A percentile compares a stretch with the other conserved stretches of the same genome.
phyloP scores from a whole-genome alignment of 2,113 vertebrate species.

The Hydropotes inermis region DNA sequence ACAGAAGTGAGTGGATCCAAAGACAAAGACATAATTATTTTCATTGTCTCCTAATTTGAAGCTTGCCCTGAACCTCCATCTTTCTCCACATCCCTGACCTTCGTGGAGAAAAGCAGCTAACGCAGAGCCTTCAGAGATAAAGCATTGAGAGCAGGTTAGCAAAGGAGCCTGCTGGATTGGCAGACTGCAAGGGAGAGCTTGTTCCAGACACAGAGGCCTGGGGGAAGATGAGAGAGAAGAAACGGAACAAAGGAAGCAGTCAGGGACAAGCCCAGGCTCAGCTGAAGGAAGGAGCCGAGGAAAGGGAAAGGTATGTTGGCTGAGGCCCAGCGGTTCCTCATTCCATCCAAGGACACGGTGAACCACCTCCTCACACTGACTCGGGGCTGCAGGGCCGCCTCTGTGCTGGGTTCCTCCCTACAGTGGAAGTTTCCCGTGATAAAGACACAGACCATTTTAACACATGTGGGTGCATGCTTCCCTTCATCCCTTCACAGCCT shows the following conservation, averaged over 20 bases:
- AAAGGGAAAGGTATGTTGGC: background rate
- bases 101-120: background rate
- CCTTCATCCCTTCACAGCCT: background rate
- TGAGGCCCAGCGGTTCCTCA: background rate
- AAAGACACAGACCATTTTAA: background rate
- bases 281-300: background rate
- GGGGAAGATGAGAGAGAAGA: constrained; percentile 9
- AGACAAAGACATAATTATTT: background rate
- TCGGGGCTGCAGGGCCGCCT: background rate
- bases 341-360: background rate
- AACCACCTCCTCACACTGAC: background rate
- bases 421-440: background rate
- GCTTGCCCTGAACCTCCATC: background rate
- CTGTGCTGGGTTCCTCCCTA: background rate
- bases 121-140: background rate
- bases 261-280: background rate
- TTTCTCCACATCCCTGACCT: background rate
- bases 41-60: background rate
- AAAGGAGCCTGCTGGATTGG: background rate
- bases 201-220: background rate
- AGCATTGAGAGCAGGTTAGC: background rate
- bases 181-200: background rate
- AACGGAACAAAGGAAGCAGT: constrained; percentile 17
- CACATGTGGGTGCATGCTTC: background rate
- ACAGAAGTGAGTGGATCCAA: background rate